These are phyloP conservation scores for Oxyteleia sp. DNA, from an alignment of 2,888 invertebrate genomes.

Conservation along the genomic window DNA sequence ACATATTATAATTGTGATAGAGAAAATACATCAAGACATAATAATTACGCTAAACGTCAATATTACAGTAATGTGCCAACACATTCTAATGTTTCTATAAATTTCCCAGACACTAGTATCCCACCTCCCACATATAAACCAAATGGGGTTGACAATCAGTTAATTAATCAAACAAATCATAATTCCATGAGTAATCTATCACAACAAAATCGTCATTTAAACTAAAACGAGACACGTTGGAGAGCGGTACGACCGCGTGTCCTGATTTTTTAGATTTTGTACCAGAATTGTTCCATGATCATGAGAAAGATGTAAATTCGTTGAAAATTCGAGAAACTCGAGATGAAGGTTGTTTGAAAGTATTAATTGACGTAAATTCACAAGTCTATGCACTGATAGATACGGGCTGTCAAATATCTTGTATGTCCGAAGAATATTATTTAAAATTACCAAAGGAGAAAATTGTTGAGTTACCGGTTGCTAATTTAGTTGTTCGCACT, in stretches of 20 bases:
- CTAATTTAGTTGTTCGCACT: slow-evolving; percentile 34
- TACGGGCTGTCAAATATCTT: slow-evolving; percentile 52
- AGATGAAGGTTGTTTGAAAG: slow-evolving; percentile 8
- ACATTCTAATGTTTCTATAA: too few relatives aligned
- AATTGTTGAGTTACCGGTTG: slow-evolving; percentile 47
- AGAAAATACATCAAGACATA: too few relatives aligned
- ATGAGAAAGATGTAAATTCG: slow-evolving; percentile 4
- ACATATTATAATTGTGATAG: too few relatives aligned
- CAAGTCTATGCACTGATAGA: slow-evolving; percentile 28
- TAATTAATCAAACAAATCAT: background rate
- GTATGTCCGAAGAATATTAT: slow-evolving; percentile 49
- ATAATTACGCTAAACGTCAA: too few relatives aligned
- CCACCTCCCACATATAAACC: background rate
- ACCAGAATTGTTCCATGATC: slow-evolving; percentile 18
- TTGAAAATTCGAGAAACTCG: too few relatives aligned
- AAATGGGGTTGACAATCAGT: too few relatives aligned
- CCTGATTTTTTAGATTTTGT: slow-evolving; percentile 59
- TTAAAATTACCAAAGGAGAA: slow-evolving; percentile 21
- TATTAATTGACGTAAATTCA: slow-evolving; percentile 22
- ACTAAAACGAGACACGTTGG: slow-evolving; percentile 12
- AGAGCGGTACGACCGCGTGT: slow-evolving; percentile 32
- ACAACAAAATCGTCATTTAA: slow-evolving; percentile 20
- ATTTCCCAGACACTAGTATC: too few relatives aligned
- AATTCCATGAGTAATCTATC: too few relatives aligned
- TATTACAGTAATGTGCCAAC: too few relatives aligned